Percentiles rank a stretch among this genome's conserved stretches.
These are phyloP conservation scores for Onychorhynchus coronatus DNA, from an alignment of 2,113 vertebrate genomes.

Conservation along the genomic window DNA sequence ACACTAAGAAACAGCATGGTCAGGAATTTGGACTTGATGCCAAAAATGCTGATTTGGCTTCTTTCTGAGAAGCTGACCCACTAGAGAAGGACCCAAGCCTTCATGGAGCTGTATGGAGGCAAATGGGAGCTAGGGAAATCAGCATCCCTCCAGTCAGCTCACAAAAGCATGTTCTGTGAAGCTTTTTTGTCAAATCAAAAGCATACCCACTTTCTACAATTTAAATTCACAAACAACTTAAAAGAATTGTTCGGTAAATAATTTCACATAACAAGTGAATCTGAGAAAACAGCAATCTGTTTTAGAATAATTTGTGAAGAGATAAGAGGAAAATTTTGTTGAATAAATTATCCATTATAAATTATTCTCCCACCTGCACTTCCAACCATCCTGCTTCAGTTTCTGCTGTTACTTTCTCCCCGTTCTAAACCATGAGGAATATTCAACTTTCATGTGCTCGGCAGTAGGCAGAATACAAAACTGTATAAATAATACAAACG, in stretches of 20 bases:
- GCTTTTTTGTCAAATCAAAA: conserved; percentile 18
- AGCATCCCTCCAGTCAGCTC: not conserved
- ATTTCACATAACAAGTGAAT: conserved; percentile 63
- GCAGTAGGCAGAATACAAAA: conserved; percentile 72
- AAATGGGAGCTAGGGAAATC: not conserved
- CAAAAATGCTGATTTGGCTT: not conserved
- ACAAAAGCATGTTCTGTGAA: not conserved
- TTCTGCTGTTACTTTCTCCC: conserved; percentile 54
- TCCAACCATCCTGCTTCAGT: conserved; percentile 64
- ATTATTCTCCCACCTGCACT: conserved; percentile 59
- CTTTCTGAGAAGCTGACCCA: not conserved
- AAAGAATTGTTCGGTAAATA: conserved; percentile 65
- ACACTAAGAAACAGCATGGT: not conserved
- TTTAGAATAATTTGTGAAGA: conserved; percentile 49
- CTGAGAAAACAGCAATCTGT: conserved; percentile 60
- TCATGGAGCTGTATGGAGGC: not conserved
- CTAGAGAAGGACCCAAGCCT: not conserved
- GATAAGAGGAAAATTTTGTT: conserved; percentile 52
- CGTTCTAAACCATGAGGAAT: conserved; percentile 44
- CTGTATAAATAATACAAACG: conserved; percentile 52
- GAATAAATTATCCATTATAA: conserved; percentile 63
- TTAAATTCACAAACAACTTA: conserved; percentile 63
- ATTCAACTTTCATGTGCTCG: conserved; percentile 60
- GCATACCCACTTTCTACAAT: not conserved
- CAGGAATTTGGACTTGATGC: not conserved